Base-by-base conservation (phyloP, 2,888 invertebrate species). In the Resseliella maxima region DNA sequence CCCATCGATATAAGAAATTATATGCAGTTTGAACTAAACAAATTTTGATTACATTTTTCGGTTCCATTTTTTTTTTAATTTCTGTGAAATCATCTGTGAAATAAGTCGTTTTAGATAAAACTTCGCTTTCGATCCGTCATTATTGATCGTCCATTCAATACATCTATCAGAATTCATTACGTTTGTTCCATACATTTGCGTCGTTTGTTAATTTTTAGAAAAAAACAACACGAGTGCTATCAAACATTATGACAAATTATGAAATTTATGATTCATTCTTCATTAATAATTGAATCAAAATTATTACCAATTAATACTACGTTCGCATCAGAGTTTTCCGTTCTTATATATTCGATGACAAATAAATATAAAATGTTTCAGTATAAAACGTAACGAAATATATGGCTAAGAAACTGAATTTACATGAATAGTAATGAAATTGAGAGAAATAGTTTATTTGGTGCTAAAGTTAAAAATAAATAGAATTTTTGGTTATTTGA, bases 141-240 rank as follows among this genome's bases (percentile, higher is more conserved):
- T 50, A 15, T 15, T 50, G 46, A 50, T 50, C 8, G 46, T 50
- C 46, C n/a, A 24, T 24, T 3, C 50, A 50, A 24, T 24, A n/a
- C 59, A 59, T 59, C 59, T 24, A 59, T 59, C 59, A n/a, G 24
- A 59, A 24, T 59, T n/a, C 59, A 59, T 59, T 59, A n/a, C 59
- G 59, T 59, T 24, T 59, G 8, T 59, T 59, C 59, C n/a, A 59
- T 59, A 24, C 59, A 59, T 59, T 59, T 59, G 59, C 59, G 59
- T 8, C 59, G n/a, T 24, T n/a, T 24, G 59, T 24, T 8, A 2
- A 8, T 10, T 24, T 15, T 24, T 59, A 59, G 41, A 41, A 41
- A 41, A 41, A 59, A 24, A 59, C 59, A 10, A 10, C 59, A 15
- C 24, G 59, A 59, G 24, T 24, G 59, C 59, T 59, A n/a, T 59